Base-by-base conservation (phyloP, 2,113 vertebrate species). In the Aleadryas rufinucha region DNA sequence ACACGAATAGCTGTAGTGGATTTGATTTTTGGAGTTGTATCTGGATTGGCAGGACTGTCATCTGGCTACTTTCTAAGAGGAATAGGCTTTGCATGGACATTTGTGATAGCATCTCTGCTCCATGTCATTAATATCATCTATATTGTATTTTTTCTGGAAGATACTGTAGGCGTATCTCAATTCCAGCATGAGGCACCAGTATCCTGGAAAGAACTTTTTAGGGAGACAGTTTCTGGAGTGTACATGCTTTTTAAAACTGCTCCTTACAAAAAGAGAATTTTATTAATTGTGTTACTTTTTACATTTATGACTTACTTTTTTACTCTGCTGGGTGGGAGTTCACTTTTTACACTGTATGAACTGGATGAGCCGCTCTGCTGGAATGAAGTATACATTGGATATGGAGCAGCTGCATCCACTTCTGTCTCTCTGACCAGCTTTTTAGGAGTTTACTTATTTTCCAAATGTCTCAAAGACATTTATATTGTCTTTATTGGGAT, bases 361-460 rank as follows among this genome's bases (percentile, higher is more conserved):
- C 97, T 99, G 70, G 98, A 99, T 20, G 93, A 98, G 37, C 99
- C 99, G 0, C 98, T 99, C 66, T 99, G 99, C 98, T 99, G 99
- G 99, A 98, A 97, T 70, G 99, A 98, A 97, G 98, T 99, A 28
- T 98, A 99, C 81, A 98, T 99, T 79, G 99, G 99, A 75, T 99
- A 99, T 10, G 99, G 99, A 45, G 98, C 99, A 11, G 99, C 99
- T 6, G 79, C 98, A 15, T 98, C 97, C 63, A 98, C 98, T 23
- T 71, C 97, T 4, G 88, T 98, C 39, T 99, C 99, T 50, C 79
- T 99, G 66, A 97, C 86, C 41, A 99, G 99, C 94, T 99, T 99
- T 92, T 44, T 98, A 14, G 99, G 99, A 69, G 98, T 99, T 68
- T 97, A 97, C 20, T 21, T 97, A 8, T 97, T 99, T 88, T 99